Evolutionary conservation across 64 coral and sea anemone genomes (phyloP).

Genomic region (Stichodactyla mertensii): DNA sequence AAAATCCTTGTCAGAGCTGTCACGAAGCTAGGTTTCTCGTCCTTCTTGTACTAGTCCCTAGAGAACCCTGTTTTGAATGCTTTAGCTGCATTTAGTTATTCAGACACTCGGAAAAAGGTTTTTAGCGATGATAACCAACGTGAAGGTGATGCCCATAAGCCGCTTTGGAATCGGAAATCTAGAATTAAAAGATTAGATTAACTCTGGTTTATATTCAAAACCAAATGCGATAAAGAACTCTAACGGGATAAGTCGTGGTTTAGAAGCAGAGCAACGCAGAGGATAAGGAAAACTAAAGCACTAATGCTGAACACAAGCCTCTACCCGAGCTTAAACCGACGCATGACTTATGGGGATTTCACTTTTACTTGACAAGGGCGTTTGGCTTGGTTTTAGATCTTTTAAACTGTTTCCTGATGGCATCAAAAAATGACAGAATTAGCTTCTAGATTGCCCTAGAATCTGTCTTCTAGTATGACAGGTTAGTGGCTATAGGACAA

Average conservation of each 20-base stretch:
- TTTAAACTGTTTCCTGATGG: slow-evolving; percentile 13
- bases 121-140: slow-evolving; percentile 15
- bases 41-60: neutral
- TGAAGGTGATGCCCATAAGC: slow-evolving; percentile 23
- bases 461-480: neutral
- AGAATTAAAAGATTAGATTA: slow-evolving; percentile 21
- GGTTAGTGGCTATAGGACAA: neutral
- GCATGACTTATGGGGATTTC: neutral
- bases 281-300: slow-evolving; percentile 7
- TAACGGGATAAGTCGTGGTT: slow-evolving; percentile 19
- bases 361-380: slow-evolving; percentile 11
- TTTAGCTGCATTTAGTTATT: neutral
- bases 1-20: neutral
- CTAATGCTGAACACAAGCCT: neutral
- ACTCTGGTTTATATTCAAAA: slow-evolving; percentile 29
- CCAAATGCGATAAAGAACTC: slow-evolving; percentile 26
- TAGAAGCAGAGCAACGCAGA: neutral
- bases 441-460: neutral
- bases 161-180: slow-evolving; percentile 26
- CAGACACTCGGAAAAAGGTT: slow-evolving; percentile 8
- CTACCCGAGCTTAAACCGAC: neutral
- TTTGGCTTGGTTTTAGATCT: slow-evolving; percentile 22
- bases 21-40: neutral
- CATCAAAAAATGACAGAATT: slow-evolving; percentile 26
- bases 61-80: neutral